phyloP scores from a whole-genome alignment of 1,140 invertebrate genomes.

The Goniozus legneri region DNA sequence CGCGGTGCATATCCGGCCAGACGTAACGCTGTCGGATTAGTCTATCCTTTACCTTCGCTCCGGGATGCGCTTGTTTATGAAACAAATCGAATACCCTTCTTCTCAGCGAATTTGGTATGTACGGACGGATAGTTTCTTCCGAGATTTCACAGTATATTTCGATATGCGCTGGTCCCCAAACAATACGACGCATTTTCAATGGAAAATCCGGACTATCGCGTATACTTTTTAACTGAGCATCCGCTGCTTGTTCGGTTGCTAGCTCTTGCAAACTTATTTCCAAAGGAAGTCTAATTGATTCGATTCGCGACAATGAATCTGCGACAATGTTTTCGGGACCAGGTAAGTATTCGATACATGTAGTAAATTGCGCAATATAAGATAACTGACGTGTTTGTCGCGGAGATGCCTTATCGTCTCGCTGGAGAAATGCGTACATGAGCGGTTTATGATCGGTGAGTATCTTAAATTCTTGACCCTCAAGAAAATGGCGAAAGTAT shows the following conservation, averaged over 20 bases:
- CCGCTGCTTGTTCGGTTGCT: not conserved
- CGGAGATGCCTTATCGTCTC: slow-evolving; percentile 10
- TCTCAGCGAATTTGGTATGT: too few relatives aligned
- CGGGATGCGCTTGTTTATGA: too few relatives aligned
- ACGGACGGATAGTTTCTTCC: too few relatives aligned
- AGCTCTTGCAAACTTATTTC: not conserved
- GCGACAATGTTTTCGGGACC: not conserved
- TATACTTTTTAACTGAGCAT: too few relatives aligned
- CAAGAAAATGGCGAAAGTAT: slow-evolving; percentile 33
- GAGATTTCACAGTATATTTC: too few relatives aligned
- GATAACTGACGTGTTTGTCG: not conserved
- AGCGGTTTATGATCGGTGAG: slow-evolving; percentile 4
- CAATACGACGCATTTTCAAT: too few relatives aligned
- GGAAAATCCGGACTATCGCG: too few relatives aligned
- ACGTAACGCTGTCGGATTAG: too few relatives aligned
- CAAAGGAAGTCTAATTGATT: not conserved
- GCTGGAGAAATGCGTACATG: not conserved
- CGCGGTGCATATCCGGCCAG: too few relatives aligned
- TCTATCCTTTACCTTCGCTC: too few relatives aligned
- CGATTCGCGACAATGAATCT: not conserved
- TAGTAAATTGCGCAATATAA: not conserved
- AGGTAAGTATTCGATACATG: not conserved
- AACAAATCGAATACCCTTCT: too few relatives aligned
- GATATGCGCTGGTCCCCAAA: too few relatives aligned
- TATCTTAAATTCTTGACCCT: slow-evolving; percentile 27